Evolutionary conservation across 2,113 vertebrate genomes (phyloP), one percentile per base, ranked within the genome.

Genomic region (Corydoras maculifer): DNA sequence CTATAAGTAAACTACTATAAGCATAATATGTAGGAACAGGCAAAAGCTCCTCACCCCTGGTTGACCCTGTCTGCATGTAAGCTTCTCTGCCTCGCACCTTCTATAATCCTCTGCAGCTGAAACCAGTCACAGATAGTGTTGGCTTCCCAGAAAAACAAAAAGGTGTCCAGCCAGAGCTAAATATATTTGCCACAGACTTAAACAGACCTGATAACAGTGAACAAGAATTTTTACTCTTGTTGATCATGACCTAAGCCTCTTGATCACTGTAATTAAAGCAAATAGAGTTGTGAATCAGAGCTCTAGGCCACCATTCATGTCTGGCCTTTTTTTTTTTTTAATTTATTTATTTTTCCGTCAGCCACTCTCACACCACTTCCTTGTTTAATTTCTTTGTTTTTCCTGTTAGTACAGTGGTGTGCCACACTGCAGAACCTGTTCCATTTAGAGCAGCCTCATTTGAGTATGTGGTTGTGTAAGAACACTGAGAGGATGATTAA

Each of bases 21-120:
- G 35, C 35, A 53, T 53, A 53, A 53, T 53, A 14, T 53, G 51
- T 53, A 10, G 11, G 51, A 67, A 32, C 12, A 10, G 25, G n/a
- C 31, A 68, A 68, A 55, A 68, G 48, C 25, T 10, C 9, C 30
- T 69, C 18, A 78, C 80, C 80, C 75, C 70, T 61, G 57, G 11
- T 3, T 75, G 80, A 82, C 76, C 64, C 53, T 25, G 63, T 75
- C 81, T 77, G 75, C 83, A 84, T 80, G 80, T 75, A 49, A 81
- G 75, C 13, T 60, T 62, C 77, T 74, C 75, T 11, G 54, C 43
- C 70, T 84, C 79, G 74, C 82, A 80, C 80, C 82, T 83, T 59
- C 13, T 12, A 75, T 84, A 84, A 87, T 87, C 81, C 82, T 73
- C 62, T 78, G 74, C 83, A 86, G 78, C 81, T 86, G 84, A 85